Evolutionary conservation across 2,797 vertebrate genomes (phyloP), one percentile per base, ranked within the genome.

Genomic region (Ctenochaetus hawaiiensis): DNA sequence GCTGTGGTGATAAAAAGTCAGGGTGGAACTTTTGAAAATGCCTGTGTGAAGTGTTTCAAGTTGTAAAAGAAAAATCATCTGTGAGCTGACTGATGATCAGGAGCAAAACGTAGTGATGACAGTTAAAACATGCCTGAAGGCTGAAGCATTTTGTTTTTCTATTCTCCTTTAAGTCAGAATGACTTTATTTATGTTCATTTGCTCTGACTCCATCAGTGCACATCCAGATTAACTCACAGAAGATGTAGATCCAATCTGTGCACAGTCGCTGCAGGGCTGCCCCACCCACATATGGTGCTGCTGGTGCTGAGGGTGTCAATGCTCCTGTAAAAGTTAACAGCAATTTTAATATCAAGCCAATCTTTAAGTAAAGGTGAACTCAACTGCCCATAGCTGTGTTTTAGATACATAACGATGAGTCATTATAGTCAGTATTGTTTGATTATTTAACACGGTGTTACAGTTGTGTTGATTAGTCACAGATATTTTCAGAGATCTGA

Each of bases 201-300:
- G 5, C 39, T 68, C 4, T 37, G 26, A 66, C 48, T 23, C 14
- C 23, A 5, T 77, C 26, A n/a, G 26, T 11, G 1, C 51, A 66
- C 45, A 73, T 73, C 9, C 16, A 70, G 34, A 48, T 22, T 57
- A 12, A 30, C 0, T n/a, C 41, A 47, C 9, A 0, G 17, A 17
- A 17, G 34, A 70, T 56, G 20, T 48, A 49, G 44, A 60, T 37
- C 17, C 43, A 60, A 13, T 7, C 26, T 69, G 48, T 70, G 77
- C 62, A 52, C 41, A 58, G 37, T 13, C 22, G 2, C 61, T 69
- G 81, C 67, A 44, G n/a, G 14, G 37, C 57, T 30, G 82, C 85
- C 85, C 76, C 83, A 83, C 91, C 89, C 86, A 58, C 80, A 81
- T 30, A 62, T 86, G 69, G 69, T 66, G 48, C 63, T 83, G 44